Evolutionary conservation across 2,797 vertebrate genomes (phyloP).

Genomic region (Capromys pilorides): DNA sequence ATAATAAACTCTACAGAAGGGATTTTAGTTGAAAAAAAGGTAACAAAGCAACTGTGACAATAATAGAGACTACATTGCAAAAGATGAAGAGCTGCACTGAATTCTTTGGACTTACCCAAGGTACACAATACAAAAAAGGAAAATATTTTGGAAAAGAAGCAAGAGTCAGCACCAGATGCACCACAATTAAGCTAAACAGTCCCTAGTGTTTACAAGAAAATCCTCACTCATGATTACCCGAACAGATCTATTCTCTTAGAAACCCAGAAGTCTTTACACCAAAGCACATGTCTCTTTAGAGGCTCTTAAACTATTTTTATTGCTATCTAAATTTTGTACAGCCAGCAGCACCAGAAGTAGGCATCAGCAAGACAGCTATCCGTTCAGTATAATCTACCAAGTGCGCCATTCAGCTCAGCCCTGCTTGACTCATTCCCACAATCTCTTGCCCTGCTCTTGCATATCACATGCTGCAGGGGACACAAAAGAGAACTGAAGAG

Average conservation of each 20-base stretch:
- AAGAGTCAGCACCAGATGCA: slow-evolving; percentile 70
- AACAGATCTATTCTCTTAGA: slow-evolving; percentile 69
- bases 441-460: neutral
- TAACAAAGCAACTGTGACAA: neutral
- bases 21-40: no score
- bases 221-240: slow-evolving; percentile 62
- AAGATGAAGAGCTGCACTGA: neutral
- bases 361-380: neutral
- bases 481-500: neutral
- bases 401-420: neutral
- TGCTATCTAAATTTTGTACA: slow-evolving; percentile 56
- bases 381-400: neutral
- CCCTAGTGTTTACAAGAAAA: slow-evolving; percentile 63
- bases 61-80: neutral
- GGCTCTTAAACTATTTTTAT: slow-evolving; percentile 74
- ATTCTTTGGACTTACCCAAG: neutral
- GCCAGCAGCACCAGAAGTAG: slow-evolving; percentile 47
- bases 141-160: slow-evolving; percentile 45
- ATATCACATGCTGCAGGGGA: neutral
- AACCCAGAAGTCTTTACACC: slow-evolving; percentile 62
- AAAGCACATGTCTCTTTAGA: slow-evolving; percentile 41
- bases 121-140: slow-evolving; percentile 31
- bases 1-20: no score
- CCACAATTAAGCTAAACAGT: slow-evolving; percentile 70
- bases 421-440: neutral